Evolutionary conservation across 2,113 vertebrate species (phyloP), one percentile per base, ranked within the genome.

Genomic region (Euleptes europaea): DNA sequence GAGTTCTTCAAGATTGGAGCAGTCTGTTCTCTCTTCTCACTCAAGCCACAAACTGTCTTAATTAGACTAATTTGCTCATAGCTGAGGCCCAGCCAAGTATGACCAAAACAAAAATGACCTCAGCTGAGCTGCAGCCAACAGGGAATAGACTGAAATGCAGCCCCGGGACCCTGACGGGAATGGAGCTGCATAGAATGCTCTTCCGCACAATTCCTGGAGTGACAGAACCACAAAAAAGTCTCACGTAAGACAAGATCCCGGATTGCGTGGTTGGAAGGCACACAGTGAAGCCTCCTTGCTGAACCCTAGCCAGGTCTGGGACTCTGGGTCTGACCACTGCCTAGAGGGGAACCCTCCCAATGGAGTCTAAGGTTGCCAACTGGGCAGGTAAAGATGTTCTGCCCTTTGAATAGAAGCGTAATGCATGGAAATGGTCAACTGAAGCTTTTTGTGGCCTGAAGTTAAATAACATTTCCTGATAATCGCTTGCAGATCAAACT

Each of bases 81-180:
- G 63, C 26, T 67, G 8, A 47, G 67, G 11, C 80, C 80, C 9
- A 86, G 85, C 6, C 80, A 67, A 38, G n/a, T 3, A 69, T 0
- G 2, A 12, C 31, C 26, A 63, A 87, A 78, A n/a, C n/a, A 86
- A 1, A 88, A 83, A 90, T 40, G 76, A 80, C 54, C 38, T 75
- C 28, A 71, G 49, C 7, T 28, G 31, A 72, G 63, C 0, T 1
- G 31, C 31, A 91, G 80, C 73, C 0, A 1, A 17, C 69, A 72
- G 38, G n/a, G 60, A 4, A 26, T 31, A 51, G 51, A 38, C 47
- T 51, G 42, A 70, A 67, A 77, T 15, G 44, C n/a, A 80, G 84
- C 44, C 86, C 26, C 72, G 79, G 54, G 60, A n/a, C 42, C 23
- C 14, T 11, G 1, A 11, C 23, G 42, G 54, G 33, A 65, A 67